phyloP scores from a whole-genome alignment of 1,140 invertebrate species.

The Aphelinus certus region DNA sequence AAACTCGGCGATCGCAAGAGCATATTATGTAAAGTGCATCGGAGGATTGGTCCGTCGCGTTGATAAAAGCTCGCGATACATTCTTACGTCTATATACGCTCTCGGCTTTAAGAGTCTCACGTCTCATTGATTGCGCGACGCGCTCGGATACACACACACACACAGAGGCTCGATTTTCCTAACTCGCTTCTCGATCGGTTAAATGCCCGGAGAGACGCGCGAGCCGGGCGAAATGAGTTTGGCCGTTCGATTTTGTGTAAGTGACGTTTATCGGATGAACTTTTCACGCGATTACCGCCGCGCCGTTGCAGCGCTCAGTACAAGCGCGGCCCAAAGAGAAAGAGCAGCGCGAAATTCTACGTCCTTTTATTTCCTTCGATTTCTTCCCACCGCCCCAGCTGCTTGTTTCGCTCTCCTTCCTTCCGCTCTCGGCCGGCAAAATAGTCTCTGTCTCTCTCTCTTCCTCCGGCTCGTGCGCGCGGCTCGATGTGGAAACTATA shows the following conservation, averaged over 20 bases:
- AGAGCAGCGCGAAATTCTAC: neutral
- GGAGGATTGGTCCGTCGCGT: neutral
- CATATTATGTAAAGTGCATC: constrained; percentile 8
- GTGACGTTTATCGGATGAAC: constrained; percentile 16
- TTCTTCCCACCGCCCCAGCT: neutral
- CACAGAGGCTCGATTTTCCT: constrained; percentile 8
- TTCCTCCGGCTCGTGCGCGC: neutral
- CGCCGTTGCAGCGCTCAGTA: too few species aligned
- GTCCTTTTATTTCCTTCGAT: neutral
- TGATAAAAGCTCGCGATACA: constrained; percentile 12
- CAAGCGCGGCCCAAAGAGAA: neutral
- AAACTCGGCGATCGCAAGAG: neutral
- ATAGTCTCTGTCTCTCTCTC: neutral
- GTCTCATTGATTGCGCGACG: too few species aligned
- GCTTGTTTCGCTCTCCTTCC: neutral
- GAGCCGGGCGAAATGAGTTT: neutral
- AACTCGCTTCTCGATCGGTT: constrained; percentile 9
- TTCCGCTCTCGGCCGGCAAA: neutral
- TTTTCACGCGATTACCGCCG: neutral
- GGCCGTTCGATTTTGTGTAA: neutral
- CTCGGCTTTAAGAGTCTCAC: constrained; percentile 18
- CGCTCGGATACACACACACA: neutral
- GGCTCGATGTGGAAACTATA: too few species aligned
- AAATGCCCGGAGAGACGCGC: neutral
- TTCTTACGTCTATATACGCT: neutral